A percentile compares a stretch with the other conserved stretches of the same genome.
Conservation (phyloP, 2,888 invertebrate genomes). For the Allygus modestus region DNA sequence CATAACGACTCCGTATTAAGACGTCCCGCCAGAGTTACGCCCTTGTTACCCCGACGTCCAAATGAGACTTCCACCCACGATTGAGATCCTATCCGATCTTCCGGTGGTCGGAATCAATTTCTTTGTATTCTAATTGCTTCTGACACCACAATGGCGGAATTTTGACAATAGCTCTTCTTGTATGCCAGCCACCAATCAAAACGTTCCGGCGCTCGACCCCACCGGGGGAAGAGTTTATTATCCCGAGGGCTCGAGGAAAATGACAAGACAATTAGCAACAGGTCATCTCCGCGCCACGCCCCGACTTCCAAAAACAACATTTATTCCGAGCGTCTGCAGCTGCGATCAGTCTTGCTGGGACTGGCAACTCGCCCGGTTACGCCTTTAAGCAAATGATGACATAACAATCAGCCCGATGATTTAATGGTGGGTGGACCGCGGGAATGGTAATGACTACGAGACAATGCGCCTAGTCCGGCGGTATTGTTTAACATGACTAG, state of each 20-base stretch:
- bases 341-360: conserved; percentile 7
- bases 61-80: conserved; percentile 43
- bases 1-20: conserved; percentile 39
- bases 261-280: conserved; percentile 54
- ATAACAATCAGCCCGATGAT: conserved; percentile 54
- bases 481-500: conserved; percentile 4
- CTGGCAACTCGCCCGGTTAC: conserved; percentile 50
- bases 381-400: conserved; percentile 56
- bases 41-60: conserved; percentile 24
- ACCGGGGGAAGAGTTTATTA: conserved; percentile 49
- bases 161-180: conserved; percentile 19
- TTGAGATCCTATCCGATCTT: conserved; percentile 43
- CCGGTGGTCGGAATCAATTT: conserved; percentile 54
- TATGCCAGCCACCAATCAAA: conserved; percentile 53
- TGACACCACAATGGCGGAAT: conserved; percentile 57
- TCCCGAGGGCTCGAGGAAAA: not conserved
- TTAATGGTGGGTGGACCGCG: conserved; percentile 41
- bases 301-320: conserved; percentile 1
- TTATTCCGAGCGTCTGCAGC: not conserved
- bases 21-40: conserved; percentile 43
- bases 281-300: conserved; percentile 23
- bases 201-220: conserved; percentile 26
- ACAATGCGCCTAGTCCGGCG: conserved; percentile 6
- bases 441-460: conserved; percentile 25
- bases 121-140: conserved; percentile 58